Evolutionary conservation across 2,113 vertebrate species (phyloP).

Genomic region (Protobothrops mucrosquamatus): DNA sequence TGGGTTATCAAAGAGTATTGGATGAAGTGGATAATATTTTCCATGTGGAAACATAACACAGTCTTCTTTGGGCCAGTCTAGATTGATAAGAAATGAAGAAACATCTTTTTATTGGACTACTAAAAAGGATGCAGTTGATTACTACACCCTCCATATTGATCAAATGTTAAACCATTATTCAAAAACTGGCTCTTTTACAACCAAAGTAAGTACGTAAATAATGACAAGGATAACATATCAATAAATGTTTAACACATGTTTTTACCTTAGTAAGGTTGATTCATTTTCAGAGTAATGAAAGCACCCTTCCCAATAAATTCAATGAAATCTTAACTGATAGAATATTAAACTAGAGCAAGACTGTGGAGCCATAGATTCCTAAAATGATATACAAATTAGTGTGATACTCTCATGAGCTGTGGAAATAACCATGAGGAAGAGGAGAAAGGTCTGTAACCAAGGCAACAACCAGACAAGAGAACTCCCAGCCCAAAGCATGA

Average conservation of each 20-base stretch:
- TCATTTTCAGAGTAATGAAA: not conserved
- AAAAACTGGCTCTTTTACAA: slow-evolving; percentile 58
- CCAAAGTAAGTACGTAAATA: slow-evolving; percentile 47
- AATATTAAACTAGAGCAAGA: not conserved
- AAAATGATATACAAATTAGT: not conserved
- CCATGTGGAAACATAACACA: not conserved
- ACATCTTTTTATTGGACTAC: slow-evolving; percentile 60
- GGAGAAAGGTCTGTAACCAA: not conserved
- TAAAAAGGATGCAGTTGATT: slow-evolving; percentile 49
- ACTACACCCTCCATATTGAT: slow-evolving; percentile 42
- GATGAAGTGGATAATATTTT: not conserved
- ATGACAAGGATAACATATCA: not conserved
- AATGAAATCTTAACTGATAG: not conserved
- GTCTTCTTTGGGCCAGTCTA: slow-evolving; percentile 49
- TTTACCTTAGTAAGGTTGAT: not conserved
- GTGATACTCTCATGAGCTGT: not conserved
- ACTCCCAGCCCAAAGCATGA: no score
- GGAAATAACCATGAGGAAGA: not conserved
- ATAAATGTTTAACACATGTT: not conserved
- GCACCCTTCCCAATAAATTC: not conserved
- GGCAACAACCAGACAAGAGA: no score
- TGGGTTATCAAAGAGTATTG: not conserved
- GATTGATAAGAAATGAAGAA: slow-evolving; percentile 55
- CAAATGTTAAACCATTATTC: slow-evolving; percentile 61
- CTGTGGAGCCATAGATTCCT: not conserved